Evolutionary conservation across 2,113 vertebrate genomes (phyloP), one percentile per base, ranked within the genome.

Genomic region (Guaruba guarouba): DNA sequence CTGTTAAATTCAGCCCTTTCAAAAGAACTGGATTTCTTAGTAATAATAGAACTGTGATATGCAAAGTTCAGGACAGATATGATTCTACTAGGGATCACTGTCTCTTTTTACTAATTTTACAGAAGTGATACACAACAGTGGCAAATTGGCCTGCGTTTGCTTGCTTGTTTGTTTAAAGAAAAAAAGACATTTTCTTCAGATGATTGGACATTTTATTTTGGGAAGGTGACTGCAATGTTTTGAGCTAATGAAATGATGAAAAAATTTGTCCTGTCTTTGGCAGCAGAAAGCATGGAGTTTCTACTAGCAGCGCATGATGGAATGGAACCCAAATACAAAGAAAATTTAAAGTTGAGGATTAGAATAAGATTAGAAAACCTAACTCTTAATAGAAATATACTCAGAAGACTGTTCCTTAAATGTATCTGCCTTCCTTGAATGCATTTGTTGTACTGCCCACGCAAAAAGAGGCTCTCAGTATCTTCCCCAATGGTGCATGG

Each of bases 1-100:
- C 82, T 96, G 87, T 68, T 94, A 96, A 91, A 44, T 84, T 87
- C 48, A 91, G 37, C 74, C 44, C 7, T 28, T 85, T 64, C 31
- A 73, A 67, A 68, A 84, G 88, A 61, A 44, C 48, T 64, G 13
- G 10, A 29, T 91, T 91, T 90, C 70, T 66, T n/a, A 37, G 41
- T 66, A 31, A 25, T 31, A 68, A 46, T 43, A 76, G 17, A 55
- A 2, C 5, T 57, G 33, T 41, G 41, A 52, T 29, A 62, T 62
- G 31, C 48, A n/a, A 73, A 85, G 31, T 49, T 90, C 24, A 64
- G 62, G 43, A 57, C 44, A 27, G 33, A 48, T 86, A 31, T 4
- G 4, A 52, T 61, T 81, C 24, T 76, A 16, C 17, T 39, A 78
- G 39, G 20, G 4, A 63, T 76, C 37, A 49, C 13, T n/a, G 9